Conservation (phyloP, 2,888 invertebrate species). For the Monoplex corrugatus region DNA sequence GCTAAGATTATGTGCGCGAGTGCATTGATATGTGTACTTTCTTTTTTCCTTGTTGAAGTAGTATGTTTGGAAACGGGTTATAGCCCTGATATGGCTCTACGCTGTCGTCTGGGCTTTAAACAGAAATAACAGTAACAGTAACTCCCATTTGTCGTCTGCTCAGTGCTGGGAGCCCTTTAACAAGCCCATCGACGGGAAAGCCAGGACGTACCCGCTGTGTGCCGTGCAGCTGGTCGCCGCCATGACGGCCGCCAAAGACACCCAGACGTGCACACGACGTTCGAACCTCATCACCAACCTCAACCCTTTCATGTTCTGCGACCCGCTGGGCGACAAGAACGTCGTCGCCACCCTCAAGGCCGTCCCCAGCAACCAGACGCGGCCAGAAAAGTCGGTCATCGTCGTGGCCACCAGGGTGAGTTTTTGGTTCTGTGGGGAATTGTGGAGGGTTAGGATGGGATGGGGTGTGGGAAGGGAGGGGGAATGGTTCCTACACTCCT, state of each 20-base stretch:
- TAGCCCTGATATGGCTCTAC: no score
- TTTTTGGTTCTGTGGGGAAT: background rate
- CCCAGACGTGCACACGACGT: conserved; percentile 91
- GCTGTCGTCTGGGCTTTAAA: no score
- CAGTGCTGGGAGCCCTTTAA: conserved; percentile 87
- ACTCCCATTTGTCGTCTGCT: background rate
- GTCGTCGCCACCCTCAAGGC: conserved; percentile 85
- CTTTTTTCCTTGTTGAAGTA: no score
- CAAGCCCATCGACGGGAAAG: conserved; percentile 80
- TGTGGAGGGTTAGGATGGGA: background rate
- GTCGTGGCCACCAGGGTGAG: conserved; percentile 86
- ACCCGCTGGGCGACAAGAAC: conserved; percentile 90
- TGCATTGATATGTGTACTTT: no score
- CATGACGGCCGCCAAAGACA: conserved; percentile 94
- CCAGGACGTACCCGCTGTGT: conserved; percentile 87
- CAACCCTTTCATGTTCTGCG: conserved; percentile 86
- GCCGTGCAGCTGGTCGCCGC: conserved; percentile 92
- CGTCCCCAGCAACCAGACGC: conserved; percentile 59
- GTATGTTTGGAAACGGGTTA: no score
- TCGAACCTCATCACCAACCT: conserved; percentile 82
- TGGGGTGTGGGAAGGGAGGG: background rate
- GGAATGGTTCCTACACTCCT: background rate
- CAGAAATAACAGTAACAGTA: no score
- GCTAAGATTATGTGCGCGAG: no score
- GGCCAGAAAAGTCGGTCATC: conserved; percentile 84